Percentiles rank a stretch among this genome's conserved stretches.
phyloP scores from a whole-genome alignment of 2,113 vertebrate species.

The Meleagris gallopavo region DNA sequence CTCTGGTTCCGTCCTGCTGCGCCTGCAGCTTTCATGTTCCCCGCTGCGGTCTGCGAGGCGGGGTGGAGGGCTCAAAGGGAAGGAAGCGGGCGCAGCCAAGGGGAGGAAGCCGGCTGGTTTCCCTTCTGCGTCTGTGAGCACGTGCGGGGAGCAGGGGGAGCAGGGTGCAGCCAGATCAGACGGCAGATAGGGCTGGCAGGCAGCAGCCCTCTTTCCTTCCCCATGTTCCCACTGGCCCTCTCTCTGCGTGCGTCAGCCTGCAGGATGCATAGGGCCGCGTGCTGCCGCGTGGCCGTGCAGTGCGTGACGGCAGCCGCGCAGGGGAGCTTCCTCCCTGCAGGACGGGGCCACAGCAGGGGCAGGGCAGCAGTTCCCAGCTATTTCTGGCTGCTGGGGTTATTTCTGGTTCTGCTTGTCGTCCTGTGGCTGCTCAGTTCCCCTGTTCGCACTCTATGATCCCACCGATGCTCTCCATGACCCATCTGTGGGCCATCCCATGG shows the following conservation, averaged over 20 bases:
- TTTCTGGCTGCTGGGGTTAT: conserved; percentile 16
- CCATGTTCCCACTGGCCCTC: not conserved
- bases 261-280: not conserved
- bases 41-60: not conserved
- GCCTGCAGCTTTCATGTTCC: not conserved
- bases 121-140: not conserved
- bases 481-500: no score
- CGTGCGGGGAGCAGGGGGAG: not conserved
- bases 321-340: conserved; percentile 9
- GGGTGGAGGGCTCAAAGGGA: not conserved
- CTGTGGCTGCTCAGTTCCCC: not conserved
- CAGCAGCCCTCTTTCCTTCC: not conserved
- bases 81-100: conserved; percentile 37
- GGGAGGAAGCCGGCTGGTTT: conserved; percentile 31
- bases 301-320: not conserved
- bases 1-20: not conserved
- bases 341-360: not conserved
- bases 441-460: not conserved
- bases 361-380: not conserved
- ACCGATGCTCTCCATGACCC: not conserved
- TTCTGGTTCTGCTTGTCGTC: not conserved
- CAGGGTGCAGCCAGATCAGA: not conserved
- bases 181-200: not conserved
- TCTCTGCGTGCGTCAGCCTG: not conserved
- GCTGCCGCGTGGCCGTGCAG: not conserved